Percentiles rank a stretch among this genome's conserved stretches.
These are phyloP conservation scores for Syngnathus floridae DNA, from an alignment of 2,113 vertebrate species.

Conservation along the genomic window DNA sequence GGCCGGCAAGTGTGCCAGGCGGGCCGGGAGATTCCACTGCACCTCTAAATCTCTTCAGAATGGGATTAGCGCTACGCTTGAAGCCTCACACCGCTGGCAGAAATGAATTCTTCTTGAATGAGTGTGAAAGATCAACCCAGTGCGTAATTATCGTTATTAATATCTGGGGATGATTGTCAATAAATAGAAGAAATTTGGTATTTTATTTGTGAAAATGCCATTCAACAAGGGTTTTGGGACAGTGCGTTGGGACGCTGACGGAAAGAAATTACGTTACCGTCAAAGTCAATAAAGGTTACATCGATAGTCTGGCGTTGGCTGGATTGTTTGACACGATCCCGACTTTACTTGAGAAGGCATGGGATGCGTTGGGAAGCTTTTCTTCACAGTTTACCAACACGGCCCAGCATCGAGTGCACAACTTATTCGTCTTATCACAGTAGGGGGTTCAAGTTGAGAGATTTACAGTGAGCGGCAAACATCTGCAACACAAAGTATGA, in stretches of 20 bases:
- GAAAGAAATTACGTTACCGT: too few relatives aligned
- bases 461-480: background rate
- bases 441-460: background rate
- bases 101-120: background rate
- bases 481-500: background rate
- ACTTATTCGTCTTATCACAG: background rate
- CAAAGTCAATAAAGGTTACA: too few relatives aligned
- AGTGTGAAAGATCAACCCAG: background rate
- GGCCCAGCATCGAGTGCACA: background rate
- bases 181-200: too few relatives aligned
- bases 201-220: too few relatives aligned
- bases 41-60: constrained; percentile 1
- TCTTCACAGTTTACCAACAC: background rate
- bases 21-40: constrained; percentile 1
- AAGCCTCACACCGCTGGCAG: background rate
- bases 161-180: too few relatives aligned
- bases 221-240: too few relatives aligned
- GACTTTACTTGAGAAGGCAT: too few relatives aligned
- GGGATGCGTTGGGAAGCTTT: background rate
- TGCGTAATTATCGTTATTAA: too few relatives aligned
- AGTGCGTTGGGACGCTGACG: too few relatives aligned
- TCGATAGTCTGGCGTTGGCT: too few relatives aligned
- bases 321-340: too few relatives aligned
- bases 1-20: background rate
- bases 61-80: background rate